Evolutionary conservation across 2,797 vertebrate species (phyloP).

Genomic region (Psittacula echo): DNA sequence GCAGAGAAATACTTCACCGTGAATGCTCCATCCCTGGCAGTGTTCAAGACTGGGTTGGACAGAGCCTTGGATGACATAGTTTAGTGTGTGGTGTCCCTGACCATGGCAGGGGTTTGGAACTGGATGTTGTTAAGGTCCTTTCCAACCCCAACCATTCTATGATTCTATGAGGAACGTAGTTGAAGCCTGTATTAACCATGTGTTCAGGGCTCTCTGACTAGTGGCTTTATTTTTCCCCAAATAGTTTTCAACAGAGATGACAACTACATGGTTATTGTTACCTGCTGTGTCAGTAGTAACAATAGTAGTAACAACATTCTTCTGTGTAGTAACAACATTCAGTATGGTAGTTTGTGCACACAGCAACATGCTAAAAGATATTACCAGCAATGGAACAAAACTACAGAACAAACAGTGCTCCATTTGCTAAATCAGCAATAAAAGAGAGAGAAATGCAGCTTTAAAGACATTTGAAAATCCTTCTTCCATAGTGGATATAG

Average conservation of each 20-base stretch:
- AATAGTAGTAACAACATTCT: not conserved
- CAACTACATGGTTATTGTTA: not conserved
- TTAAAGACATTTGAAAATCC: not conserved
- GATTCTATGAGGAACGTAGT: not conserved
- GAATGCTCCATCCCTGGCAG: not conserved
- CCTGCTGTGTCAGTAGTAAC: not conserved
- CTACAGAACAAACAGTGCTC: not conserved
- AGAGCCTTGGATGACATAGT: not conserved
- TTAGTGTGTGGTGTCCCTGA: not conserved
- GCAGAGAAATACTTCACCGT: not conserved
- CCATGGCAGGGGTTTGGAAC: not conserved
- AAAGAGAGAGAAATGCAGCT: not conserved
- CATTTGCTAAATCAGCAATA: not conserved
- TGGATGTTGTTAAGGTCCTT: not conserved
- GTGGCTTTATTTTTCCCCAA: not conserved
- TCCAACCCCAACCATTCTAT: not conserved
- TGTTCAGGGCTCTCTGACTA: not conserved
- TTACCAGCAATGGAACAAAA: not conserved
- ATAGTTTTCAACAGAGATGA: not conserved
- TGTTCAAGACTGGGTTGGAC: not conserved
- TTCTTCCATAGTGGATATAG: not conserved
- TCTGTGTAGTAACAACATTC: not conserved
- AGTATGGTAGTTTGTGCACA: not conserved
- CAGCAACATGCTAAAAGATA: not conserved
- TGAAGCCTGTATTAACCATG: not conserved